Base-by-base conservation (phyloP, 2,113 vertebrate species). In the Agelaius tricolor region DNA sequence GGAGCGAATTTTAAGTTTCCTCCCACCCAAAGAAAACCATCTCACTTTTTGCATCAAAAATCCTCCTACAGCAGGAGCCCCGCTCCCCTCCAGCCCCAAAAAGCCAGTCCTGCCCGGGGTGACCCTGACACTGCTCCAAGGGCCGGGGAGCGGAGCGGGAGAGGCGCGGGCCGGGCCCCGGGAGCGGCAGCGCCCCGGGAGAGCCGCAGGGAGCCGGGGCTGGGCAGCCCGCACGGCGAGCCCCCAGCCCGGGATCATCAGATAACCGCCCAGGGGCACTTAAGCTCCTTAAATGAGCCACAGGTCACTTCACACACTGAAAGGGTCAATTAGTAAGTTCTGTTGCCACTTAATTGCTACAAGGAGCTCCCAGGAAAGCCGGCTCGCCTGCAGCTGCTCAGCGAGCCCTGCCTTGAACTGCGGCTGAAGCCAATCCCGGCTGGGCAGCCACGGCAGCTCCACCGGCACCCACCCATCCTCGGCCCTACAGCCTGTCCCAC, bases 291-390 rank as follows among this genome's bases (percentile, higher is more conserved):
- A 85, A 93, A 94, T 65, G 84, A 93, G 84, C 4, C 94, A 91
- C 93, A 96, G 95, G 95, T 97, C 95, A 96, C 95, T 93, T 93
- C 90, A 86, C 82, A 61, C 90, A 66, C 82, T 94, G 87, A 96
- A 94, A 96, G 68, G 89, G 84, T 96, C 95, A 96, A 95, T 96
- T 91, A 97, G 95, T 54, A 95, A 95, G 87, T 94, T 73, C 54
- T 74, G 93, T 49, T 37, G 58, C 71, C 87, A 94, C 91, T 89
- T 96, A 95, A 94, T 94, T 89, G 91, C 87, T 87, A 72, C 91
- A 95, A 95, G 91, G 73, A 89, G 81, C 92, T 86, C 67, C 69
- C 15, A 26, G 83, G 84, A 96, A 84, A 72, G 81, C 33, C 58
- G 19, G 30, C 24, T 11, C 12, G 61, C 49, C 17, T 19, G 52